These are phyloP conservation scores for Terrapene triunguis DNA, from an alignment of 2,113 vertebrate species.

Conservation along the genomic window DNA sequence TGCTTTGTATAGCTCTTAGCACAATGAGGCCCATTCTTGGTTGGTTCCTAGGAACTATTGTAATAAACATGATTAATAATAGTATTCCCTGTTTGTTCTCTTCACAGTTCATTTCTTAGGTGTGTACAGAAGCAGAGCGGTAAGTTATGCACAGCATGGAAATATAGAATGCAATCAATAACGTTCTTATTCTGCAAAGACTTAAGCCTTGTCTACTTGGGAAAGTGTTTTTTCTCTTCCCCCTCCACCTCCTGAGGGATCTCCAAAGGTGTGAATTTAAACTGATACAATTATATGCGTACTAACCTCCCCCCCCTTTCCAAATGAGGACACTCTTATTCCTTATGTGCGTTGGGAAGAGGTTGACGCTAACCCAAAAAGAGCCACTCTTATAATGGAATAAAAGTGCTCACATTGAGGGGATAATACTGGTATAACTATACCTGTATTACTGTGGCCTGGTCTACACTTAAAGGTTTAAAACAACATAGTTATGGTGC, in stretches of 20 bases:
- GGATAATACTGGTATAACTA: neutral
- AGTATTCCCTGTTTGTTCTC: neutral
- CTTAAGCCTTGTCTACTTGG: neutral
- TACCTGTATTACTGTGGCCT: neutral
- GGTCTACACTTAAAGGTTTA: neutral
- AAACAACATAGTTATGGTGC: neutral
- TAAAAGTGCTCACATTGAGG: neutral
- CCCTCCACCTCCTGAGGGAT: fast-evolving
- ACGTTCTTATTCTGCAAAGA: neutral
- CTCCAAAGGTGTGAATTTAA: neutral
- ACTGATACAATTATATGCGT: neutral
- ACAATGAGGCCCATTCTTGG: neutral
- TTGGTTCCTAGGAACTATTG: neutral
- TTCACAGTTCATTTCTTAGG: neutral
- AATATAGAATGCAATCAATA: too few species aligned
- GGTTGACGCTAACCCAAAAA: neutral
- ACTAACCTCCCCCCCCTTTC: neutral
- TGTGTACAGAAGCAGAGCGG: neutral
- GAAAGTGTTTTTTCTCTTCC: neutral
- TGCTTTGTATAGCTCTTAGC: neutral
- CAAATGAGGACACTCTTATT: neutral
- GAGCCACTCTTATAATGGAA: neutral
- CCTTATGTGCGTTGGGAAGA: neutral
- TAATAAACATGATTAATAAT: neutral
- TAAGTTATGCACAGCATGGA: neutral